These are phyloP conservation scores for Xenus cinereus DNA, from an alignment of 2,113 vertebrate species.

Conservation along the genomic window DNA sequence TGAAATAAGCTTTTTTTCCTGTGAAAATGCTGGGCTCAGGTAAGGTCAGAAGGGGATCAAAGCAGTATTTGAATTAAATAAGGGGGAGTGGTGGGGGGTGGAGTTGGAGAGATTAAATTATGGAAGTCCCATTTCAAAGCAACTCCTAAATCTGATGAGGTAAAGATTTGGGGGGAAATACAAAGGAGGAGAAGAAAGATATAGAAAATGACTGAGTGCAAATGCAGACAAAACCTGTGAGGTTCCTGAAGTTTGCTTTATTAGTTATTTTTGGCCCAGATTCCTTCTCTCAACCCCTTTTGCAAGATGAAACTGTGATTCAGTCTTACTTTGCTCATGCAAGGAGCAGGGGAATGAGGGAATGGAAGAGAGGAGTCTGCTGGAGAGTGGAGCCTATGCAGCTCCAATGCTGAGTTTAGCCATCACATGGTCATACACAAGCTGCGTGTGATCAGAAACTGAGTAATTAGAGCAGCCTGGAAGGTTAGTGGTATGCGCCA, in stretches of 20 bases:
- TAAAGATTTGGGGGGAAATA: not conserved
- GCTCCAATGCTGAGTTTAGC: not conserved
- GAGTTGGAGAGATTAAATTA: not conserved
- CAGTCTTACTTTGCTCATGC: not conserved
- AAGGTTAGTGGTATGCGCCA: constrained; percentile 37
- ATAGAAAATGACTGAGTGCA: not conserved
- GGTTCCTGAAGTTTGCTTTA: not conserved
- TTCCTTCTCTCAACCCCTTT: not conserved
- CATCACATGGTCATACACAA: not conserved
- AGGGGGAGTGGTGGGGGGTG: not conserved
- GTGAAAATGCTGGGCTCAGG: not conserved
- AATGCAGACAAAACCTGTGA: not conserved
- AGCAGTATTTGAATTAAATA: not conserved
- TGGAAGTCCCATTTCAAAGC: not conserved
- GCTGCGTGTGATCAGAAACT: constrained; percentile 18
- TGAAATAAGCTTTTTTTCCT: not conserved
- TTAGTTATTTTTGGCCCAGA: not conserved
- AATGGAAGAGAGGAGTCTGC: not conserved
- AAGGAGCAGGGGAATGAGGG: not conserved
- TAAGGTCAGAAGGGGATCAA: not conserved
- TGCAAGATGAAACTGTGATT: not conserved
- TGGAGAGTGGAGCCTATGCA: not conserved
- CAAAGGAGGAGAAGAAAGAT: not conserved
- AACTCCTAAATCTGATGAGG: not conserved
- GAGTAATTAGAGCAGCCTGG: constrained; percentile 29